Evolutionary conservation across 2,113 vertebrate genomes (phyloP).

Genomic region (Pogonocichla stellata): DNA sequence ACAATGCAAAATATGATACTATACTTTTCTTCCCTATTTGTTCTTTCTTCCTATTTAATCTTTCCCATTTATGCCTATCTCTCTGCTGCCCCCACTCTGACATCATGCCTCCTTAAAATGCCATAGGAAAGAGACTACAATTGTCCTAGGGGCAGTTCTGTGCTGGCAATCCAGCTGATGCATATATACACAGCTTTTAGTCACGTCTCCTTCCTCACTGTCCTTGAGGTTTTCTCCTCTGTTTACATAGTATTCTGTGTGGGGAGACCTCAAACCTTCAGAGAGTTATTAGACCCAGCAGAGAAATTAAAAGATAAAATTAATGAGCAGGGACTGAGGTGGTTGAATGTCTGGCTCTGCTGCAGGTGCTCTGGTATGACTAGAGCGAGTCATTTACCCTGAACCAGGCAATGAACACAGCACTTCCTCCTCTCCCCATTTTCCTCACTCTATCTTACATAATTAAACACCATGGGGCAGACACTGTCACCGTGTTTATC

Average conservation of each 20-base stretch:
- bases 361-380: not conserved
- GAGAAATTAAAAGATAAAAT: not conserved
- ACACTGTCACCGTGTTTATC: not conserved
- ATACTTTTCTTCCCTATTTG: not conserved
- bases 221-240: not conserved
- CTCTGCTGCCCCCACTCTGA: not conserved
- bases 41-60: not conserved
- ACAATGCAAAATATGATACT: not conserved
- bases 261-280: not conserved
- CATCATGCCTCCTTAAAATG: not conserved
- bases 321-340: not conserved
- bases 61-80: not conserved
- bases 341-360: not conserved
- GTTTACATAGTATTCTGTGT: not conserved
- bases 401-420: not conserved
- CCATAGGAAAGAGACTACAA: not conserved
- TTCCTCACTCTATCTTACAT: not conserved
- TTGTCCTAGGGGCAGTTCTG: not conserved
- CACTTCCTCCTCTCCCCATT: not conserved
- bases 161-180: not conserved
- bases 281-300: not conserved
- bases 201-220: not conserved
- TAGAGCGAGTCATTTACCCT: not conserved
- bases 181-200: not conserved
- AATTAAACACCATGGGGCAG: not conserved